phyloP scores from a whole-genome alignment of 1,140 invertebrate species.

The Hyphantria cunea region DNA sequence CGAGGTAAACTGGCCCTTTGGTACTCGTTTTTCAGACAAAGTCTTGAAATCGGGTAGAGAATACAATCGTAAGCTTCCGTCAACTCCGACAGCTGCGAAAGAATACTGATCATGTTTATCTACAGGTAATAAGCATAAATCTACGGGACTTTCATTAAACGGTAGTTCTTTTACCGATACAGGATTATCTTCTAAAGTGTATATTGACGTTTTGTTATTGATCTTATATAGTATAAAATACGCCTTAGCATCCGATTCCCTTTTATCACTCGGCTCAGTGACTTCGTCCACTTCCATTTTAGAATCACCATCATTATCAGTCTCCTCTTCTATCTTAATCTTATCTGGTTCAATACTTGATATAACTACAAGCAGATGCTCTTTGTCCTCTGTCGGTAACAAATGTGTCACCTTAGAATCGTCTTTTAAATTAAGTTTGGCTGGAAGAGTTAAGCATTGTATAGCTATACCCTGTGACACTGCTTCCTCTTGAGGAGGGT shows the following conservation, averaged over 20 bases:
- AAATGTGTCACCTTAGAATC: slow-evolving; percentile 83
- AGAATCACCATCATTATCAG: slow-evolving; percentile 55
- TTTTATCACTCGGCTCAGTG: slow-evolving; percentile 46
- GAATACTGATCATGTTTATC: slow-evolving; percentile 69
- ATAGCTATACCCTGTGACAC: slow-evolving; percentile 70
- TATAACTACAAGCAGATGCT: slow-evolving; percentile 85
- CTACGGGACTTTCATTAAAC: slow-evolving; percentile 84
- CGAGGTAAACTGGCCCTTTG: slow-evolving; percentile 87
- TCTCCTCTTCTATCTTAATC: slow-evolving; percentile 52
- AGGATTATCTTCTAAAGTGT: slow-evolving; percentile 82
- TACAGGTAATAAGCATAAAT: slow-evolving; percentile 85
- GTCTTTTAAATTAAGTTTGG: slow-evolving; percentile 67
- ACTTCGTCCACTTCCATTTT: slow-evolving; percentile 71
- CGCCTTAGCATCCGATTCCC: slow-evolving; percentile 56
- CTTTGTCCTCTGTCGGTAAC: slow-evolving; percentile 84
- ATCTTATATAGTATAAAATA: slow-evolving; percentile 73
- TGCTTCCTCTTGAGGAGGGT: slow-evolving; percentile 64
- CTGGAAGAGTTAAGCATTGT: slow-evolving; percentile 81
- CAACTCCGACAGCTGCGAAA: slow-evolving; percentile 82
- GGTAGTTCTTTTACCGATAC: slow-evolving; percentile 84
- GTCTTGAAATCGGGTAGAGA: slow-evolving; percentile 85
- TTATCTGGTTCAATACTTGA: slow-evolving; percentile 69
- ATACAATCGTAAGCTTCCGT: slow-evolving; percentile 87
- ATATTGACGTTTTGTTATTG: slow-evolving; percentile 65
- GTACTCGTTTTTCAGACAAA: slow-evolving; percentile 84